These are phyloP conservation scores for Paramuricea clavata DNA, from an alignment of 92 coral and sea anemone species.

Conservation along the genomic window DNA sequence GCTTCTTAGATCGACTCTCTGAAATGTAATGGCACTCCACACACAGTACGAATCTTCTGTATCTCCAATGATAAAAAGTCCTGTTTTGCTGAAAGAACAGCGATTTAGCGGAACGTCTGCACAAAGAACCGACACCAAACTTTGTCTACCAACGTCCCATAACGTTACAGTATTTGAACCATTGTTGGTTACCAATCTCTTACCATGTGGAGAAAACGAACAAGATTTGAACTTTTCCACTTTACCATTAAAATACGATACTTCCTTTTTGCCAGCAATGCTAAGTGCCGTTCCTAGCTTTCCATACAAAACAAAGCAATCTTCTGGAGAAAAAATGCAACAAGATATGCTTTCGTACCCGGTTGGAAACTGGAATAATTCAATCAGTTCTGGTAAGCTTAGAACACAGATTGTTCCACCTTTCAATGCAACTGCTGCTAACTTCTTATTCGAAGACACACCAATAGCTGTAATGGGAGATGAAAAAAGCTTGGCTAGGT, in stretches of 20 bases:
- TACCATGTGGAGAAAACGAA: background rate
- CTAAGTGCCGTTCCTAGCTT: background rate
- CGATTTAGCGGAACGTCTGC: background rate
- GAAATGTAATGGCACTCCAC: background rate
- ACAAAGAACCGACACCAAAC: background rate
- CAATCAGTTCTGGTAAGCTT: background rate
- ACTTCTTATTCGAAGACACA: background rate
- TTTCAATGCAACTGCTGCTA: background rate
- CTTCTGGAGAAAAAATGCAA: background rate
- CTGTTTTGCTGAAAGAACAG: background rate
- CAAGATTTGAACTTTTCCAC: background rate
- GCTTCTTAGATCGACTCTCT: background rate
- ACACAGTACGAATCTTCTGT: background rate
- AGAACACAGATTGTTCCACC: background rate
- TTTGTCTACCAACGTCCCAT: background rate
- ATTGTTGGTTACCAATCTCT: background rate
- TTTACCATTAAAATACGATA: background rate
- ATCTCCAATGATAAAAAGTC: background rate
- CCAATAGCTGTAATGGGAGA: background rate
- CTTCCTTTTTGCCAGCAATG: background rate
- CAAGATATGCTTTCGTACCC: background rate
- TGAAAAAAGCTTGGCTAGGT: too few species aligned
- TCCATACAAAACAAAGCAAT: background rate
- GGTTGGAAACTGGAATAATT: background rate
- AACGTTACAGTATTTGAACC: background rate